phyloP scores from a whole-genome alignment of 2,113 vertebrate genomes.

The Tonatia bakeri region DNA sequence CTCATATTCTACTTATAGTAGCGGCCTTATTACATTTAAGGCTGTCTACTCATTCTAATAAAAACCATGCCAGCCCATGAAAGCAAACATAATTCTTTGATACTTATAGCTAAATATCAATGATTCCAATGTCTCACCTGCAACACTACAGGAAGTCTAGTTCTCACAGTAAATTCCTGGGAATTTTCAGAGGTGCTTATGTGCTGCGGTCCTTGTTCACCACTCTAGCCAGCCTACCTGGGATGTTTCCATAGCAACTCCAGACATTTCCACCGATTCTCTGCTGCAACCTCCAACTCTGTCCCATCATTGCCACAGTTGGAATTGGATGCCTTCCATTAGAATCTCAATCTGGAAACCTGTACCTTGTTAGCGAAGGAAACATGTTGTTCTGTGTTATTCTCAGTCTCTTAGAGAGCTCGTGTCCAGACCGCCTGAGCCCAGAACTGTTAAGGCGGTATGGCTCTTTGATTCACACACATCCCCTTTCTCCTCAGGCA shows the following conservation, averaged over 20 bases:
- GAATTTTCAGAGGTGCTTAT: not conserved
- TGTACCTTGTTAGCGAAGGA: not conserved
- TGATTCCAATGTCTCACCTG: not conserved
- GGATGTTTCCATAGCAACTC: conserved; percentile 39
- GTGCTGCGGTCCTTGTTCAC: not conserved
- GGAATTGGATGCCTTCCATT: not conserved
- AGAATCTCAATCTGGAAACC: not conserved
- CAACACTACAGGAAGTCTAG: not conserved
- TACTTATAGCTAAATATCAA: not conserved
- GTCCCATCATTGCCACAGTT: not conserved
- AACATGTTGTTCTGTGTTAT: not conserved
- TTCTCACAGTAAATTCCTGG: conserved; percentile 13
- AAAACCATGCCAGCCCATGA: not conserved
- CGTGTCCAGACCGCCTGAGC: not conserved
- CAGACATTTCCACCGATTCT: not conserved
- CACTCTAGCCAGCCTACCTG: not conserved
- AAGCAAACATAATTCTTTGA: not conserved
- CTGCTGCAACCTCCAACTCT: not conserved
- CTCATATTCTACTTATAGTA: not conserved
- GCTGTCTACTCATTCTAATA: not conserved
- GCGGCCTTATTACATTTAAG: not conserved
- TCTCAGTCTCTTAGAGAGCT: not conserved
- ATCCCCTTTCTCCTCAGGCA: not conserved
- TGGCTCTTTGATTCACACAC: not conserved
- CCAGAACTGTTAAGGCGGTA: not conserved